Percentiles rank a stretch among this genome's conserved stretches.
These are phyloP conservation scores for Chaetura pelagica DNA, from an alignment of 2,113 vertebrate species.

Conservation along the genomic window DNA sequence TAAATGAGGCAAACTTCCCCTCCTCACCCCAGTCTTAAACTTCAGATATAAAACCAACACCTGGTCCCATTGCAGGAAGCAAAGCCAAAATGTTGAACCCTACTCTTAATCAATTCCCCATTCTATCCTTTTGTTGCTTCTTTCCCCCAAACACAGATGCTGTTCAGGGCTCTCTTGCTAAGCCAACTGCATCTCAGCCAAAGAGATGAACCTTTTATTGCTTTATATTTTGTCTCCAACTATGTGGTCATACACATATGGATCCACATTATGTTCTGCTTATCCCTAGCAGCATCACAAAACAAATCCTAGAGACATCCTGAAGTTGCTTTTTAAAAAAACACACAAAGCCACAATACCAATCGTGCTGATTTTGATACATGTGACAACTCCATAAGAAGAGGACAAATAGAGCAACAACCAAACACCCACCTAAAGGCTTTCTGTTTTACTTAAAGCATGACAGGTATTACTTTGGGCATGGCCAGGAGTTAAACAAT, in stretches of 20 bases:
- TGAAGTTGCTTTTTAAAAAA: background rate
- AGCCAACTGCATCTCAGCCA: conserved; percentile 9
- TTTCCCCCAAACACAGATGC: conserved; percentile 8
- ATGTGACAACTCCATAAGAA: background rate
- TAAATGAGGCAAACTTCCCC: background rate
- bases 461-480: background rate
- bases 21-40: background rate
- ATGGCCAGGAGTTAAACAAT: background rate
- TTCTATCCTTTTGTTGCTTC: background rate
- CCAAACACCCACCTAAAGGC: background rate
- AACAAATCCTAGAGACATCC: background rate
- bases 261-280: background rate
- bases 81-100: background rate
- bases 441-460: background rate
- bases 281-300: background rate
- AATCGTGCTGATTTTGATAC: background rate
- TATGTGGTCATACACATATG: background rate
- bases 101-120: background rate
- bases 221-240: background rate
- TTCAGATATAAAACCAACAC: background rate
- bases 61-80: background rate
- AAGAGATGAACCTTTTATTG: conserved; percentile 1
- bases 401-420: background rate
- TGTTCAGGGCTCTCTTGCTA: background rate
- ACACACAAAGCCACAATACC: background rate